Evolutionary conservation across 2,888 invertebrate genomes (phyloP), one percentile per base, ranked within the genome.

Genomic region (Anticlea derivata): DNA sequence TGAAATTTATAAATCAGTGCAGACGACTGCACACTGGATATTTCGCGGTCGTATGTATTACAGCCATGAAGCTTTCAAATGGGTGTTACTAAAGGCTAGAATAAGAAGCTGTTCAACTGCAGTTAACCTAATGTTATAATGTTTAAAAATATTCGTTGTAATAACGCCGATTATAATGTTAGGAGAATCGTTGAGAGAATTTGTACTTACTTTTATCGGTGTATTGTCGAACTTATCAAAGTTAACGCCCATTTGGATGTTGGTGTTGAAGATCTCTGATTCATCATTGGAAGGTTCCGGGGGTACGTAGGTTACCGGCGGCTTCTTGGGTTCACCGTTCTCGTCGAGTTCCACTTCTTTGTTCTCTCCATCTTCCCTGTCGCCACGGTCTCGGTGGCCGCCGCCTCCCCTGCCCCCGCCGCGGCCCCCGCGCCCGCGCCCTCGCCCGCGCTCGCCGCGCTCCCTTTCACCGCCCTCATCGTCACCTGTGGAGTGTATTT

Each of bases 151-250:
- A n/a, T n/a, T n/a, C n/a, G n/a, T n/a, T n/a, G n/a, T n/a, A n/a
- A n/a, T n/a, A n/a, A n/a, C n/a, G n/a, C n/a, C n/a, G n/a, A n/a
- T n/a, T n/a, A n/a, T n/a, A n/a, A n/a, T n/a, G n/a, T n/a, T n/a
- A n/a, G n/a, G n/a, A n/a, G n/a, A n/a, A n/a, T n/a, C n/a, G n/a
- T n/a, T n/a, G n/a, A n/a, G n/a, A n/a, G n/a, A n/a, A n/a, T n/a
- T n/a, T n/a, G n/a, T n/a, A n/a, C 91, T 92, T 59, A 97, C 96
- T 75, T 97, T 95, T 0, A 98, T 96, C 46, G 96, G 94, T 58
- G 99, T 98, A 22, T 95, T 93, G 55, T 98, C 96, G 51, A 95
- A 97, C 72, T 98, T 97, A 50, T 95, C 93, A 80, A 98, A 99
- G 81, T 99, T 99, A 30, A 98, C 97, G 0, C 99, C 99, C 0